phyloP scores from a whole-genome alignment of 2,888 invertebrate genomes.

The Trissoscelio sp. region DNA sequence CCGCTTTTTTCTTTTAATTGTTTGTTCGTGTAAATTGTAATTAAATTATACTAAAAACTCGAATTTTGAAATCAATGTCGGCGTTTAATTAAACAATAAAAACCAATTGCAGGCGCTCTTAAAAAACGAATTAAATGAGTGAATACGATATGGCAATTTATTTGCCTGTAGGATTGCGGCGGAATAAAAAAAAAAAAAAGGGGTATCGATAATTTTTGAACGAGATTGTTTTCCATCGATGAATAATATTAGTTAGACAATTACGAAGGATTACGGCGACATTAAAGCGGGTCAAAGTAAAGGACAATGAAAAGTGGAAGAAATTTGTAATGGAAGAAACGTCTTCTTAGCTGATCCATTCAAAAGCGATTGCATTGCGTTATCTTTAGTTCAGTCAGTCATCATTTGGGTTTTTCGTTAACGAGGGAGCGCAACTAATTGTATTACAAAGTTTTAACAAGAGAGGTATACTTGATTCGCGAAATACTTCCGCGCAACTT shows the following conservation, averaged over 20 bases:
- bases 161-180: too few relatives aligned
- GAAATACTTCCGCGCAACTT: conserved; percentile 59
- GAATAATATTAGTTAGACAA: conserved; percentile 46
- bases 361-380: conserved; percentile 60
- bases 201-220: too few relatives aligned
- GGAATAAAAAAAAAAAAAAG: too few relatives aligned
- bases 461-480: conserved; percentile 65
- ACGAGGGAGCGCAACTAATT: conserved; percentile 68
- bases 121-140: conserved; percentile 6
- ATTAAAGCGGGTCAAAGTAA: conserved; percentile 29
- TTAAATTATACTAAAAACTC: conserved; percentile 1
- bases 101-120: neutral
- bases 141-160: conserved; percentile 3
- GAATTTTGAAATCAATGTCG: neutral
- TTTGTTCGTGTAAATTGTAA: neutral
- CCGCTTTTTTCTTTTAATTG: conserved; percentile 6
- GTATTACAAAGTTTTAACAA: conserved; percentile 68
- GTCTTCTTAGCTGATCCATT: conserved; percentile 60
- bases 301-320: conserved; percentile 37
- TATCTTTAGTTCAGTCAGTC: conserved; percentile 62
- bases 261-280: conserved; percentile 37
- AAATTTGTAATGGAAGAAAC: conserved; percentile 62
- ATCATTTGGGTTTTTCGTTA: conserved; percentile 68
- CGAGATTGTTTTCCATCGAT: conserved; percentile 21
- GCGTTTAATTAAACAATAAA: conserved; percentile 6